A percentile compares a stretch with the other conserved stretches of the same genome.
phyloP scores from a whole-genome alignment of 2,797 vertebrate genomes.

The Psittacula derbiana region DNA sequence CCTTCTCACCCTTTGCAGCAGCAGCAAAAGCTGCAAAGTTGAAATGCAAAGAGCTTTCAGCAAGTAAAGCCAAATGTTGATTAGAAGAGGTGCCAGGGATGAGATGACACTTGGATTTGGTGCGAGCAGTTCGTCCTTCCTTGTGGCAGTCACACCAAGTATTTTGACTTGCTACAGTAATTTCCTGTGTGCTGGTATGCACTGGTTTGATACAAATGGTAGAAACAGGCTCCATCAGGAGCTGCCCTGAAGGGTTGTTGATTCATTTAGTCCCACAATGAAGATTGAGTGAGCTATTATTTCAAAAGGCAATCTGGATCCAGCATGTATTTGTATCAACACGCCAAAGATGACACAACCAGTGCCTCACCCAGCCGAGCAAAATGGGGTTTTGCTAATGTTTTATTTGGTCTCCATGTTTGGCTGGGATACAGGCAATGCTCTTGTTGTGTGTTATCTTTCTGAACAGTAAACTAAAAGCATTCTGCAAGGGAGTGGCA shows the following conservation, averaged over 20 bases:
- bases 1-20: not conserved
- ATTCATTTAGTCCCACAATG: constrained; percentile 48
- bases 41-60: not conserved
- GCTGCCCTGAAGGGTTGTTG: constrained; percentile 4
- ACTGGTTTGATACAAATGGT: constrained; percentile 36
- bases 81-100: constrained; percentile 76
- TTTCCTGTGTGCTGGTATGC: not conserved
- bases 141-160: constrained; percentile 67
- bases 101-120: constrained; percentile 76
- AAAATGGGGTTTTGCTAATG: not conserved
- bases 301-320: constrained; percentile 25
- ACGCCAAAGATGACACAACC: not conserved
- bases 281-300: constrained; percentile 45
- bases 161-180: constrained; percentile 49
- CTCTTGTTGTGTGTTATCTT: not conserved
- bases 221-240: constrained; percentile 21
- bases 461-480: not conserved
- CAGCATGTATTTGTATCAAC: constrained; percentile 31
- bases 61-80: constrained; percentile 64
- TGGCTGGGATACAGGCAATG: not conserved
- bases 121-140: constrained; percentile 72
- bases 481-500: not conserved
- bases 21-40: not conserved
- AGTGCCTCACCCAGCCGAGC: not conserved
- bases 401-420: constrained; percentile 9